Conservation (phyloP, 2,888 invertebrate genomes). For the Drosophila antonietae region DNA sequence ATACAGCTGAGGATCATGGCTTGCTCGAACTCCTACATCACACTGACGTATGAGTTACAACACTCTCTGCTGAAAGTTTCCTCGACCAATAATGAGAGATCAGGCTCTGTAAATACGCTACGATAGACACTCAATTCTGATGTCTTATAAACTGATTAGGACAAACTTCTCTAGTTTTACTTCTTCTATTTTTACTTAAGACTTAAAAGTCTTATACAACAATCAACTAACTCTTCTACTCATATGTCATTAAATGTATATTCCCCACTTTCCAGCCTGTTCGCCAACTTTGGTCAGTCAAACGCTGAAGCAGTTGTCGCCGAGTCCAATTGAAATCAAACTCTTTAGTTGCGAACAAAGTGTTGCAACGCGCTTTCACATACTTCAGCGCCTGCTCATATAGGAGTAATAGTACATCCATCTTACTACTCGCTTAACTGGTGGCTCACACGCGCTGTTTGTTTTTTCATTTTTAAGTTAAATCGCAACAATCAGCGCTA, state of each 20-base stretch:
- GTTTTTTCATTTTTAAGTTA: conserved; percentile 39
- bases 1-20: too few species aligned
- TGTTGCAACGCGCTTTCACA: not conserved
- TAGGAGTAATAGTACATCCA: not conserved
- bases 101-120: too few species aligned
- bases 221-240: not conserved
- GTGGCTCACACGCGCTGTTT: conserved; percentile 40
- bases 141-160: too few species aligned
- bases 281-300: not conserved
- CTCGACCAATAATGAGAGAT: too few species aligned
- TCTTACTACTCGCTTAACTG: not conserved
- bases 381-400: conserved; percentile 18
- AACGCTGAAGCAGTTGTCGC: not conserved
- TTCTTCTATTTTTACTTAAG: not conserved
- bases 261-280: not conserved
- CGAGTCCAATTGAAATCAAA: not conserved
- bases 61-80: too few species aligned
- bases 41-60: too few species aligned
- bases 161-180: too few species aligned
- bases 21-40: too few species aligned
- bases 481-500: conserved; percentile 77
- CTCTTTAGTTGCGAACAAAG: not conserved
- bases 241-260: not conserved
- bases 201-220: not conserved
- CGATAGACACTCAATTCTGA: too few species aligned